Base-by-base conservation (phyloP, 2,888 invertebrate genomes). In the Cosmopolites sordidus region DNA sequence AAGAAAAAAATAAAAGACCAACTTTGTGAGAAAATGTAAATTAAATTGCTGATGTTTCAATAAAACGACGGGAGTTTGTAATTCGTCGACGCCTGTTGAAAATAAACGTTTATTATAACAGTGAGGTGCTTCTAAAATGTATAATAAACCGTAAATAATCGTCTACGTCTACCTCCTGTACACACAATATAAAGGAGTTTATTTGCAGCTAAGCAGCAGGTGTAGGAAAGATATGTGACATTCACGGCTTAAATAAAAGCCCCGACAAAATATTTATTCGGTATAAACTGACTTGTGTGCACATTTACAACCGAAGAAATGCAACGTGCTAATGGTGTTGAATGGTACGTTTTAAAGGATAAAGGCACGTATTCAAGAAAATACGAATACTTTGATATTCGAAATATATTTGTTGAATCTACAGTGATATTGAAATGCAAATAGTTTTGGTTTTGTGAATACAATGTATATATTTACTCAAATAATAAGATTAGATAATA, bases 191-290 rank as follows among this genome's bases (percentile, higher is more conserved):
- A 1, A 43, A 43, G 29, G 27, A 33, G 33, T 44, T 44, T 44
- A 44, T 44, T 33, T 37, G 37, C 11, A 16, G 30, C 30, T 16
- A 44, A 30, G 17, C 44, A 44, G 33, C 44, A 30, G 44, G 33
- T 16, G 44, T 9, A 16, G 44, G 9, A n/a, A 37, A 44, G 33
- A 16, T 44, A 44, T 44, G 37, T 12, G 44, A 44, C 37, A 16
- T 44, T 44, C 16, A 33, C 17, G 27, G 44, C 44, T 44, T 33
- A 44, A 16, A 44, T 33, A 44, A 44, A 44, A 44, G 33, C 16
- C 16, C 17, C 30, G 44, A 44, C 33, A 37, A 44, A 44, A 43
- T 43, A 43, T 43, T 43, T 43, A 2, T 12, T 22, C 29, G n/a
- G 8, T 43, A 27, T 43, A 18, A 27, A 27, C 27, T 29, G 43